Evolutionary conservation across 2,797 vertebrate genomes (phyloP).

Genomic region (Arrhamphus sclerolepis): DNA sequence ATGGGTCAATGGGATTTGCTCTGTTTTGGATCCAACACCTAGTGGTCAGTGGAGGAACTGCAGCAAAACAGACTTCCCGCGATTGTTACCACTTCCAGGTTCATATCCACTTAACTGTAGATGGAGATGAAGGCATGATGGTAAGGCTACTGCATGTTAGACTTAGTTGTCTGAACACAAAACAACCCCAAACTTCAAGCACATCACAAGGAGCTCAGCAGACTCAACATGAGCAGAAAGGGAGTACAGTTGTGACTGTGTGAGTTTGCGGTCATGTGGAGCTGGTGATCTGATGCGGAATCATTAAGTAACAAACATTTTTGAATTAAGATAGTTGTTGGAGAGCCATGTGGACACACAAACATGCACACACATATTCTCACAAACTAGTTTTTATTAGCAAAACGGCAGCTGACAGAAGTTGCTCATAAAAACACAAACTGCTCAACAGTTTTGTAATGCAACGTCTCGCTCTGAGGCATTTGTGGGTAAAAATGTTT

Average conservation of each 20-base stretch:
- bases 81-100: too few relatives aligned
- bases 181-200: not conserved
- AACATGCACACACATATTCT: not conserved
- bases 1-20: too few relatives aligned
- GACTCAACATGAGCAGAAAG: not conserved
- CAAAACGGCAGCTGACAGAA: conserved; percentile 36
- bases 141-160: not conserved
- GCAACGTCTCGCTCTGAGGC: not conserved
- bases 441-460: not conserved
- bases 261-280: not conserved
- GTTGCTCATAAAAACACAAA: not conserved
- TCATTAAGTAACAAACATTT: not conserved
- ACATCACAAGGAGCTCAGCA: conserved; percentile 1
- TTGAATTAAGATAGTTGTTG: not conserved
- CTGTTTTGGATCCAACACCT: too few relatives aligned
- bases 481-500: not conserved
- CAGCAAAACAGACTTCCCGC: too few relatives aligned
- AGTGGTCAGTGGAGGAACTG: too few relatives aligned
- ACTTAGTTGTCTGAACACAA: not conserved
- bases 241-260: not conserved
- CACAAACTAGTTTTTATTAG: not conserved
- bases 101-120: too few relatives aligned
- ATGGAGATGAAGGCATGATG: too few relatives aligned
- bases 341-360: not conserved
- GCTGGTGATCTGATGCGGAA: not conserved